Base-by-base conservation (phyloP, 2,113 vertebrate genomes). In the Ursus arctos region DNA sequence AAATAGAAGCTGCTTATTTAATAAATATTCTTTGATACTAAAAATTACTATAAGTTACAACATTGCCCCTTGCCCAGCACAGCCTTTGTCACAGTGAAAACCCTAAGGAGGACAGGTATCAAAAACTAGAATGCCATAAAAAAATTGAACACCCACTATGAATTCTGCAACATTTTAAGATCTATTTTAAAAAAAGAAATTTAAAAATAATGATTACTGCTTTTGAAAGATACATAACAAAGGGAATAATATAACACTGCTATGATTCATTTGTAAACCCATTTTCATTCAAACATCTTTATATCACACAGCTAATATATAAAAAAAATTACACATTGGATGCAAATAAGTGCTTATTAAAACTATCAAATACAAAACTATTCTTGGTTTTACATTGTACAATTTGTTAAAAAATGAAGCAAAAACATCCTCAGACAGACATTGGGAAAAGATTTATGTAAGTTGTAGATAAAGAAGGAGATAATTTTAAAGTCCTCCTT, bases 201-300 rank as follows among this genome's bases (percentile, higher is more conserved):
- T 63, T 91, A 14, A 71, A 77, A 91, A 63, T 19, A 33, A 47
- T 21, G 26, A 26, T 3, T 49, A 86, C 22, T 71, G 49, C n/a
- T 82, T 90, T 92, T 26, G 47, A 90, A 93, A 85, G 47, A 69
- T 43, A 53, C 2, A 71, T 6, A 31, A 83, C 4, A 89, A 47
- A 86, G 4, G 43, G 43, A 21, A 85, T 31, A 86, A 79, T 57
- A 3, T 88, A 92, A 87, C 31, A 86, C 3, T 57, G 31, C 5
- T n/a, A 33, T 13, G 11, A 49, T 43, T 9, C 26, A 96, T 74
- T 47, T 51, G 1, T 40, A 65, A 97, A 76, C 16, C 22, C 92
- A 69, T 71, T 88, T 96, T 88, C 71, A 57, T 33, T 72, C 21
- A 86, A 88, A 90, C 16, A 86, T 81, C 33, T 96, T 53, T 87